These are phyloP conservation scores for Gnatocerus cornutus DNA, from an alignment of 2,888 invertebrate species.

Conservation along the genomic window DNA sequence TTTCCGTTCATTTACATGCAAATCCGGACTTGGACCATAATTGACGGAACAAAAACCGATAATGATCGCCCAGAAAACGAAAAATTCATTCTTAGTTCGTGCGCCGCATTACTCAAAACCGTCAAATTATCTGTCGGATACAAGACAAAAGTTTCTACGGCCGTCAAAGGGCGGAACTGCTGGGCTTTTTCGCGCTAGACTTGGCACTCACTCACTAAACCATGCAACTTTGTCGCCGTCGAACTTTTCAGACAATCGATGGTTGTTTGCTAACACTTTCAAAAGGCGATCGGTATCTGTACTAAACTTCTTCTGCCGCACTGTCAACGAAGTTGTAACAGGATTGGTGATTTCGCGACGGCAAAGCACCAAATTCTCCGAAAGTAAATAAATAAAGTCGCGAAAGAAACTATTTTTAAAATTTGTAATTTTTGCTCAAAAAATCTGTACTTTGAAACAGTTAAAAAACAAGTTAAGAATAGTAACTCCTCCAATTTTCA, in stretches of 20 bases:
- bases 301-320: constrained; percentile 12
- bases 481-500: too few relatives aligned
- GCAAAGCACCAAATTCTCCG: neutral
- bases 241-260: constrained; percentile 46
- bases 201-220: constrained; percentile 46
- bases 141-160: constrained; percentile 30
- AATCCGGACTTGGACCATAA: constrained; percentile 6
- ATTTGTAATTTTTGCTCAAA: too few relatives aligned
- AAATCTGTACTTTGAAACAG: too few relatives aligned
- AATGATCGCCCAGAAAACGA: constrained; percentile 4
- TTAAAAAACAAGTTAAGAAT: too few relatives aligned
- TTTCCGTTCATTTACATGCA: constrained; percentile 19
- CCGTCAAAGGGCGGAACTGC: constrained; percentile 21
- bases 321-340: constrained; percentile 18
- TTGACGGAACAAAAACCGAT: constrained; percentile 26
- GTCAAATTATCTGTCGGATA: constrained; percentile 32
- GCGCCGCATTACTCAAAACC: constrained; percentile 6
- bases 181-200: constrained; percentile 44
- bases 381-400: neutral
- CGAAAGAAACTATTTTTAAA: too few relatives aligned
- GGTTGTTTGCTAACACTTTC: constrained; percentile 45
- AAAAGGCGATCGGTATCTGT: constrained; percentile 27
- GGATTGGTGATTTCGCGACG: neutral
- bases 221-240: constrained; percentile 44
- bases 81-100: constrained; percentile 16